Percentiles rank a stretch among this genome's conserved stretches.
These are phyloP conservation scores for Halcyon smyrnensis DNA, from an alignment of 2,797 vertebrate species.

Conservation along the genomic window DNA sequence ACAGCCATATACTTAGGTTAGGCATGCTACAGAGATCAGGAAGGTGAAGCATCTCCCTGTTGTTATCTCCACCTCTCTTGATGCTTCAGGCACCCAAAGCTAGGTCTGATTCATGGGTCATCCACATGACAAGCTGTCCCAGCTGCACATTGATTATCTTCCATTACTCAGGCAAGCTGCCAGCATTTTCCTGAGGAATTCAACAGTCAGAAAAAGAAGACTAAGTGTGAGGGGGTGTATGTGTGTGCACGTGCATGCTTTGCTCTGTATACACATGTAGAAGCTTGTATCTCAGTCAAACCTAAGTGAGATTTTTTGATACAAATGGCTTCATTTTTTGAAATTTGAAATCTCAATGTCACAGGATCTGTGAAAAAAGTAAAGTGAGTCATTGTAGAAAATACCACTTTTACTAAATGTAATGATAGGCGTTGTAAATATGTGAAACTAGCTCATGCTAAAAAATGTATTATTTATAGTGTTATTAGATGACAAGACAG, in stretches of 20 bases:
- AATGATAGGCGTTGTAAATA: background rate
- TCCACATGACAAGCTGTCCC: too few species aligned
- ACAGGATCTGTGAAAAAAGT: background rate
- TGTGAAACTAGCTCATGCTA: background rate
- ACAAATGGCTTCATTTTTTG: background rate
- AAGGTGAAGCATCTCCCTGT: rapidly evolving
- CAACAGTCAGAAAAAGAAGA: background rate
- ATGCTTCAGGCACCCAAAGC: background rate
- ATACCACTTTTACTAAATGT: background rate
- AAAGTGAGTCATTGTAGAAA: background rate
- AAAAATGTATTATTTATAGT: background rate
- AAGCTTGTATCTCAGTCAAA: background rate
- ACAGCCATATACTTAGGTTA: background rate
- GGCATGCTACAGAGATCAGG: rapidly evolving
- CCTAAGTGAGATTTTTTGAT: background rate
- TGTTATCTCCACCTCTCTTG: background rate
- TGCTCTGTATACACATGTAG: rapidly evolving
- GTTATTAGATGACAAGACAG: background rate
- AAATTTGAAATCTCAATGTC: background rate
- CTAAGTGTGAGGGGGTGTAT: too few species aligned
- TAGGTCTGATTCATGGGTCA: background rate
- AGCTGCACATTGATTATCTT: background rate
- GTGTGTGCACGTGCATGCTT: background rate
- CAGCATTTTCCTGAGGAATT: background rate
- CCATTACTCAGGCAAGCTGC: background rate